phyloP scores from a whole-genome alignment of 1,140 invertebrate genomes.

The Philopotamus ludificatus region DNA sequence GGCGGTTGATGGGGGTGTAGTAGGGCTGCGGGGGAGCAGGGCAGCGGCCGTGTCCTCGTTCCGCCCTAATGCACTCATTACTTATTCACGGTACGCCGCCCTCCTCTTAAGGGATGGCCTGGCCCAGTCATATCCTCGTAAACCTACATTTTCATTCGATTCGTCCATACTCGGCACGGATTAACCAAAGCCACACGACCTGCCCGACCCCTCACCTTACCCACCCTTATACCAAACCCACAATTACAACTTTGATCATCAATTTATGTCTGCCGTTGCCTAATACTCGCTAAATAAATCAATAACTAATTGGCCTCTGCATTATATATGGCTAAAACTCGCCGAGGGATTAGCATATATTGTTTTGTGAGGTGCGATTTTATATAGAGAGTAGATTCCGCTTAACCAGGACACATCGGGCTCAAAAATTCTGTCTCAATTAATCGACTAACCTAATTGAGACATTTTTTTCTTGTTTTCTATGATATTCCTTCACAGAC shows the following conservation, averaged over 20 bases:
- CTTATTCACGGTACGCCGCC: conserved; percentile 25
- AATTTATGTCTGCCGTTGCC: background rate
- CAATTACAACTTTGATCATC: background rate
- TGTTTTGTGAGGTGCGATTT: no score
- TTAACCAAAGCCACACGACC: background rate
- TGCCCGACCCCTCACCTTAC: no score
- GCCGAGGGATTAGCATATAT: no score
- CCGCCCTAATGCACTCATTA: conserved; percentile 32
- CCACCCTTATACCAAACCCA: background rate
- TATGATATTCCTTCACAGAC: no score
- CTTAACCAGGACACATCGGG: no score
- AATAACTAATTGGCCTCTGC: background rate
- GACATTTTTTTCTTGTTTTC: no score
- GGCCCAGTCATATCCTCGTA: conserved; percentile 7
- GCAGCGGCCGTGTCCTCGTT: conserved; percentile 13
- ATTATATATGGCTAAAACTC: background rate
- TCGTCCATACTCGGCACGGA: conserved; percentile 1
- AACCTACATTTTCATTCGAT: conserved; percentile 15
- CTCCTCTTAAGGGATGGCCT: conserved; percentile 11
- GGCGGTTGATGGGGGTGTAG: background rate
- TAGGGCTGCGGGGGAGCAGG: no score
- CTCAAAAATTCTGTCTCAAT: no score
- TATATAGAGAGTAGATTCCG: no score
- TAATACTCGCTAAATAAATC: background rate
- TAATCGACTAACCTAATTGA: no score